These are phyloP conservation scores for Papilio dardanus DNA, from an alignment of 1,140 invertebrate species.

Conservation along the genomic window DNA sequence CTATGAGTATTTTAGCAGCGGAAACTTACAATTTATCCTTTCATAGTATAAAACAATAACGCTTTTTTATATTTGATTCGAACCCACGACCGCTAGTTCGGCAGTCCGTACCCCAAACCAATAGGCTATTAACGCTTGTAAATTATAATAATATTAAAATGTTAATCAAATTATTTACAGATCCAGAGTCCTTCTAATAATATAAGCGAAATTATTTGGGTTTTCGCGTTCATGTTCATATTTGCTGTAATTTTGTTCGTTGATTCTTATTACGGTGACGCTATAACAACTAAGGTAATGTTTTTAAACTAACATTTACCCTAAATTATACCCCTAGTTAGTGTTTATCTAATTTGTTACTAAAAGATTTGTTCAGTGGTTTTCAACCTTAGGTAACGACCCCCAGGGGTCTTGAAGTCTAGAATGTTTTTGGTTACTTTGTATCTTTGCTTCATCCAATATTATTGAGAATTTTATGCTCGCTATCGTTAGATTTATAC, in stretches of 20 bases:
- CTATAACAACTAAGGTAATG: constrained; percentile 54
- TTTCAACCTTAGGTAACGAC: not conserved
- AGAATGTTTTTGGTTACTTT: not conserved
- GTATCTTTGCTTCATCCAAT: too few relatives aligned
- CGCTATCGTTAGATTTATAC: too few relatives aligned
- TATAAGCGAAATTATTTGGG: constrained; percentile 49
- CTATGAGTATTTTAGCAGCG: too few relatives aligned
- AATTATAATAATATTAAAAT: not conserved
- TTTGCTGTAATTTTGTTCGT: constrained; percentile 49
- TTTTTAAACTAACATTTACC: not conserved
- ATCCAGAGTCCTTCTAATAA: constrained; percentile 51
- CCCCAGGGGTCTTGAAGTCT: not conserved
- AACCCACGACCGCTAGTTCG: too few relatives aligned
- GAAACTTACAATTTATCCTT: too few relatives aligned
- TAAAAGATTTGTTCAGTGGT: not conserved
- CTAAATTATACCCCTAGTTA: not conserved
- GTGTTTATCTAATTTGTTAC: not conserved
- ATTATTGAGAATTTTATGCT: too few relatives aligned
- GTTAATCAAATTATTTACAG: constrained; percentile 42
- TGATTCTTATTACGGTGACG: constrained; percentile 56
- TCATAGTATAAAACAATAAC: too few relatives aligned
- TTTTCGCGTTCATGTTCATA: constrained; percentile 49
- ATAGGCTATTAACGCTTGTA: too few relatives aligned
- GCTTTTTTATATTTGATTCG: too few relatives aligned
- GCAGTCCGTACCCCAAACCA: too few relatives aligned